phyloP scores from a whole-genome alignment of 2,797 vertebrate genomes.

The Lacerta viridis region DNA sequence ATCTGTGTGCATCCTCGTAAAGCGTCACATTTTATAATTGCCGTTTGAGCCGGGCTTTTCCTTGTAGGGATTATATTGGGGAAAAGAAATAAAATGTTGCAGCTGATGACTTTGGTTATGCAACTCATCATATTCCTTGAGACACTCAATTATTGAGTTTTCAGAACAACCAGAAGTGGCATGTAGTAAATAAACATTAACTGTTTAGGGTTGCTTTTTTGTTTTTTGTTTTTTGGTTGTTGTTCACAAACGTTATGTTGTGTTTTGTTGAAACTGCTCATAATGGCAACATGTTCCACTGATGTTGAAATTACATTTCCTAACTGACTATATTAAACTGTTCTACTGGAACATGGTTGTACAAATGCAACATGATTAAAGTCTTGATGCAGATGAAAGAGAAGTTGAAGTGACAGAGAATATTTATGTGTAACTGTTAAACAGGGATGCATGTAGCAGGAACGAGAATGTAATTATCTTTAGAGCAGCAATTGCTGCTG shows the following conservation, averaged over 20 bases:
- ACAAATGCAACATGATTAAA: slow-evolving; percentile 60
- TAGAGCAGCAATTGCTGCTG: slow-evolving; percentile 12
- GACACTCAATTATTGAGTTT: slow-evolving; percentile 48
- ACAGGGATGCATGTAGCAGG: slow-evolving; percentile 21
- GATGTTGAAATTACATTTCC: slow-evolving; percentile 56
- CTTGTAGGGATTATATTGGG: slow-evolving; percentile 38
- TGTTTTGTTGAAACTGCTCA: slow-evolving; percentile 54
- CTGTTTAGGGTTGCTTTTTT: not conserved
- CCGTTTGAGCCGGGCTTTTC: slow-evolving; percentile 31
- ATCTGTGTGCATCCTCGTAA: slow-evolving; percentile 30
- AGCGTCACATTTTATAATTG: slow-evolving; percentile 18
- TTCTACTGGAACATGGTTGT: slow-evolving; percentile 52
- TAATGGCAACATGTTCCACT: slow-evolving; percentile 58
- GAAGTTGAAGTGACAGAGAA: slow-evolving; percentile 44
- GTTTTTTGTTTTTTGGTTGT: not conserved
- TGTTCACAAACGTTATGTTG: slow-evolving; percentile 39
- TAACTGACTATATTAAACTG: slow-evolving; percentile 56
- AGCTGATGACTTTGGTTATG: slow-evolving; percentile 37
- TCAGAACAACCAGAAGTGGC: slow-evolving; percentile 56
- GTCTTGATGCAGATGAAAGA: slow-evolving; percentile 49
- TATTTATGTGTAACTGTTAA: slow-evolving; percentile 55
- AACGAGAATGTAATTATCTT: slow-evolving; percentile 39
- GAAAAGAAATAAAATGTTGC: slow-evolving; percentile 53
- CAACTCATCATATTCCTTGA: slow-evolving; percentile 53
- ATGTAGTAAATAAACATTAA: slow-evolving; percentile 63